phyloP scores from a whole-genome alignment of 2,113 vertebrate genomes.

The Mesembrinibis cayennensis region DNA sequence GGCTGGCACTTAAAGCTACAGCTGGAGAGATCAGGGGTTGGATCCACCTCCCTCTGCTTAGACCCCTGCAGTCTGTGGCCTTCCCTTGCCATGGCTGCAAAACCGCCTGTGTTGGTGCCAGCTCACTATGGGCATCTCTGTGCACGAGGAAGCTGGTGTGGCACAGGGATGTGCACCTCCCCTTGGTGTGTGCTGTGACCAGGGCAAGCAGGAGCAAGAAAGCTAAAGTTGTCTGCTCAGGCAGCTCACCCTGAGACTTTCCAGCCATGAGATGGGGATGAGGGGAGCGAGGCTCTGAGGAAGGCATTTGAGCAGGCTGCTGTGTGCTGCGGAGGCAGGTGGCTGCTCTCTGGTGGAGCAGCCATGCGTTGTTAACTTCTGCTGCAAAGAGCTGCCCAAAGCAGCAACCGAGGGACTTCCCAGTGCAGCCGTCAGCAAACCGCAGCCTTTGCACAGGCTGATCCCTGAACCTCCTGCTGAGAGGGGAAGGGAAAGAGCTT shows the following conservation, averaged over 20 bases:
- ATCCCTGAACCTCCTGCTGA: not conserved
- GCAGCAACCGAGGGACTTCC: not conserved
- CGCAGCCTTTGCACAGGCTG: not conserved
- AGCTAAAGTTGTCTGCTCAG: not conserved
- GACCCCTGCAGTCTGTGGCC: not conserved
- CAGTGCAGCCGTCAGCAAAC: not conserved
- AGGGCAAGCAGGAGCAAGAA: not conserved
- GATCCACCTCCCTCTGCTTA: not conserved
- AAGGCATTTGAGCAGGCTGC: not conserved
- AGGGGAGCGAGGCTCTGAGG: not conserved
- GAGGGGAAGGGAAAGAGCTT: not conserved
- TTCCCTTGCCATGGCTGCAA: not conserved
- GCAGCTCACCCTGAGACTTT: not conserved
- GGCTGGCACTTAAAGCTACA: not conserved
- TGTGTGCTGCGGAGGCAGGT: not conserved
- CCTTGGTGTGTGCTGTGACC: not conserved
- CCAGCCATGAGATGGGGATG: not conserved
- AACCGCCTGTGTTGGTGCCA: not conserved
- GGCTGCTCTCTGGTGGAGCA: not conserved
- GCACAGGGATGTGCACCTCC: accelerated
- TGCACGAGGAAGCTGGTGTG: not conserved
- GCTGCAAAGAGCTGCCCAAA: not conserved
- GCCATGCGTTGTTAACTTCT: not conserved
- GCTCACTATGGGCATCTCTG: not conserved
- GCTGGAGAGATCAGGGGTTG: not conserved